Base-by-base conservation (phyloP, 2,888 invertebrate species). In the Cataglyphis cursor region DNA sequence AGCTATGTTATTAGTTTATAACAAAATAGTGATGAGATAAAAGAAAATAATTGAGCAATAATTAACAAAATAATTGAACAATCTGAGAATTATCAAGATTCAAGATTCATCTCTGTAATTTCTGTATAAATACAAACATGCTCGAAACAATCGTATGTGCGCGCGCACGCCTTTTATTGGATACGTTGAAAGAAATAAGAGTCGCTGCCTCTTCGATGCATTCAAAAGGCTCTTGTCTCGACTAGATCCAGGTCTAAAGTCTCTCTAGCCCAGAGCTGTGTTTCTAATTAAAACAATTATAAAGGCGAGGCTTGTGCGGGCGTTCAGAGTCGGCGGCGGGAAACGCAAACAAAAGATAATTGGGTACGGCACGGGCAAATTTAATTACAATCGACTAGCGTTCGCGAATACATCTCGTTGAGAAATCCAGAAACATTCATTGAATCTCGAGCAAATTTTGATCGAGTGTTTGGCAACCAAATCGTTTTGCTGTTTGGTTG, bases 201-300 rank as follows among this genome's bases (percentile, higher is more conserved):
- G 41, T 41, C 3, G 12, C 12, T 12, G 21, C 10, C 18, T 31
- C 70, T 70, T 70, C 44, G 57, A 68, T 78, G 21, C 31, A 12
- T 68, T 57, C 78, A 78, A 70, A 68, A 44, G 41, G 41, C 59
- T 66, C 15, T 59, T 48, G 31, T 59, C 12, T 41, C 41, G 54
- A 78, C 41, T 44, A 59, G 44, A 59, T 70, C 59, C 21, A 21
- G 21, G 10, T 8, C 48, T 41, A 21, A 70, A 70, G 72, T 59
- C 44, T 70, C 44, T 81, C 80, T 51, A 61, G 76, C 44, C 3
- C 62, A 72, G 35, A 81, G 78, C 82, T 82, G 83, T 81, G 85
- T 84, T 86, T 86, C 87, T 89, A 91, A 91, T 91, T 91, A 91
- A 91, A 91, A 89, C 89, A 88, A 89, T 90, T 90, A 88, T 83